Evolutionary conservation across 2,888 invertebrate genomes (phyloP).

Genomic region (Polyommatus iphigenia): DNA sequence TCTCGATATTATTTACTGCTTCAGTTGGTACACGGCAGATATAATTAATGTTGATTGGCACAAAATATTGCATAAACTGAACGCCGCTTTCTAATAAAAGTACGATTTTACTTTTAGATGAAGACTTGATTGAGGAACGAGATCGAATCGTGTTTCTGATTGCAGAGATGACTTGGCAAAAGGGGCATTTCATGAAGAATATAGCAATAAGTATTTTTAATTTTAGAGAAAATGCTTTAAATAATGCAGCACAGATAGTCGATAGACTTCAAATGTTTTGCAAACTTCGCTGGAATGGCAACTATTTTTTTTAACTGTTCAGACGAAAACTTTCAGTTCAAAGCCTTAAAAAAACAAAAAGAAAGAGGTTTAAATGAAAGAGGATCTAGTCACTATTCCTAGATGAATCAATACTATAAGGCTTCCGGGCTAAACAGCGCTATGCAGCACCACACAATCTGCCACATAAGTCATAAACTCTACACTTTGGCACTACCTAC

Average conservation of each 20-base stretch:
- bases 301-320: background rate
- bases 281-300: too few species aligned
- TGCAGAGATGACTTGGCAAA: background rate
- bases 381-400: conserved; percentile 38
- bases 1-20: background rate
- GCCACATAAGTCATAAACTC: conserved; percentile 32
- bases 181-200: background rate
- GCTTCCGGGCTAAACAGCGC: conserved; percentile 41
- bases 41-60: conserved; percentile 17
- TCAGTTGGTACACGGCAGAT: conserved; percentile 6
- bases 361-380: conserved; percentile 41
- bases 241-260: too few species aligned
- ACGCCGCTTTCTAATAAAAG: conserved; percentile 10
- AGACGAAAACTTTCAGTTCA: background rate
- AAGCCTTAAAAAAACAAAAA: conserved; percentile 2
- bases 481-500: background rate
- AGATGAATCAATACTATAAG: conserved; percentile 52
- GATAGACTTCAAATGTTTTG: too few species aligned
- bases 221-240: background rate
- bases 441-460: conserved; percentile 40
- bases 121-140: background rate
- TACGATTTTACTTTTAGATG: background rate
- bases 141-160: background rate
- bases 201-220: background rate
- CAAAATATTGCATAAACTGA: conserved; percentile 9